Conservation (phyloP, 2,797 vertebrate genomes). For the Morus bassanus region DNA sequence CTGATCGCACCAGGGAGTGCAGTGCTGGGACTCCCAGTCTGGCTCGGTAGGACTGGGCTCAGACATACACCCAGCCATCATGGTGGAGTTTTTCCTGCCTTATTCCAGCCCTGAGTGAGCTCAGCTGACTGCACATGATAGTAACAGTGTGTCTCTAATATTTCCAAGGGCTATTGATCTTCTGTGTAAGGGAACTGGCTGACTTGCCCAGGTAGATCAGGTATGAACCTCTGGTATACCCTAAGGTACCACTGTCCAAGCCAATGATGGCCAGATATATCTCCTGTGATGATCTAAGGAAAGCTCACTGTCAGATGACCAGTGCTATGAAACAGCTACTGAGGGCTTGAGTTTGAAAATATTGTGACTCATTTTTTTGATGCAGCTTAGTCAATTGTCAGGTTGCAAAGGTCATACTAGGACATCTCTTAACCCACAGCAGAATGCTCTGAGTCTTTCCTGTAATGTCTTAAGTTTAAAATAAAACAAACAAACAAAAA, state of each 20-base stretch:
- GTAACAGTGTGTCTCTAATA: neutral
- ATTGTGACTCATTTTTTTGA: neutral
- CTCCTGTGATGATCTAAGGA: neutral
- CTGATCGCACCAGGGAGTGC: neutral
- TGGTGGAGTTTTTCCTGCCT: neutral
- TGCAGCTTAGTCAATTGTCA: neutral
- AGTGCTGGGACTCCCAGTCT: neutral
- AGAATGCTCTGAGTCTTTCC: neutral
- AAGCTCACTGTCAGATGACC: neutral
- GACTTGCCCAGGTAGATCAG: neutral
- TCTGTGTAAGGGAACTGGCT: neutral
- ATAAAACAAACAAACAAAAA: neutral
- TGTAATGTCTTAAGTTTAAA: neutral
- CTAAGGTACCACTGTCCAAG: neutral
- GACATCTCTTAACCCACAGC: neutral
- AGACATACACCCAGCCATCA: accelerated
- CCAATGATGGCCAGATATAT: neutral
- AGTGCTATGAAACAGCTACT: neutral
- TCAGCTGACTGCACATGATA: neutral
- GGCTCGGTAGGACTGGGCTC: neutral
- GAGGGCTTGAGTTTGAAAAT: neutral
- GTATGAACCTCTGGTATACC: neutral
- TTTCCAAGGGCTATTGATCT: neutral
- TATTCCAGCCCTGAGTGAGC: neutral
- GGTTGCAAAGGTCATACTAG: neutral